Conservation (phyloP, 2,888 invertebrate species). For the Calliopum simillimum region DNA sequence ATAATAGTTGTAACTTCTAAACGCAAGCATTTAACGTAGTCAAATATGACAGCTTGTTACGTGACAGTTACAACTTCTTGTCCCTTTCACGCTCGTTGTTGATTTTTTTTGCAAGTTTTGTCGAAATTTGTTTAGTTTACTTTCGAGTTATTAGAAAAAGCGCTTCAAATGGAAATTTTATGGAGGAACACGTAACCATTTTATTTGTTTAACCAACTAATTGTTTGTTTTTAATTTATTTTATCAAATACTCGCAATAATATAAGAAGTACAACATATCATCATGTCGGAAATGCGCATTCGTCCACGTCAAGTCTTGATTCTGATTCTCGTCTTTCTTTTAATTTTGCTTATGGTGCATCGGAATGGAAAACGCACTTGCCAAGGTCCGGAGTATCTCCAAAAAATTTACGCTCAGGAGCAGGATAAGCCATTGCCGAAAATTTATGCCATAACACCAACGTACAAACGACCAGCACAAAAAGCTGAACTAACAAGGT, state of each 20-base stretch:
- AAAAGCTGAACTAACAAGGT: conserved; percentile 93
- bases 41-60: no score
- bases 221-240: not conserved
- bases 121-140: not conserved
- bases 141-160: not conserved
- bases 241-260: not conserved
- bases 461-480: conserved; percentile 90
- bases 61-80: no score
- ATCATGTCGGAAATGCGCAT: conserved; percentile 63
- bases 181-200: not conserved
- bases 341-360: conserved; percentile 61
- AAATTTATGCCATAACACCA: conserved; percentile 92
- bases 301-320: conserved; percentile 62
- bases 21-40: no score
- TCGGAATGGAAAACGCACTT: conserved; percentile 58
- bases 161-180: not conserved
- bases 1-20: no score
- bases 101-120: no score
- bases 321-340: conserved; percentile 60
- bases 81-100: no score
- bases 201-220: conserved; percentile 19
- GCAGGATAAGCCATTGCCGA: conserved; percentile 68
- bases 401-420: conserved; percentile 55
- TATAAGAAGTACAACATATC: conserved; percentile 1
- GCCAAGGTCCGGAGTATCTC: conserved; percentile 59